Base-by-base conservation (phyloP, 2,113 vertebrate species). In the Beaufortia kweichowensis region DNA sequence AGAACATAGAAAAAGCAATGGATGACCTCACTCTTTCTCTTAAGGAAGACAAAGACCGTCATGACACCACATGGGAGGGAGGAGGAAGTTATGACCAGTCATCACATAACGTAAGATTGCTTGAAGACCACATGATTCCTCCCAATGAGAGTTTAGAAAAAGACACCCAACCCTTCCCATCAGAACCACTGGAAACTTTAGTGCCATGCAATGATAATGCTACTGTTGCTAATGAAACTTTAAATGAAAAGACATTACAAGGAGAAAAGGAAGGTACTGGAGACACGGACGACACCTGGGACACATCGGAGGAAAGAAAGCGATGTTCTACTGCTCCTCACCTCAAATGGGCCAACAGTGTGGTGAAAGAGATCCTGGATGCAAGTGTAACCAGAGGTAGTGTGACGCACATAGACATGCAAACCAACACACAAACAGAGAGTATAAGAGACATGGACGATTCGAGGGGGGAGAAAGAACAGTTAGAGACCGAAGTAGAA, bases 321-420 rank as follows among this genome's bases (percentile, higher is more conserved):
- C 80, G 82, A 3, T 83, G 86, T 66, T 91, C 91, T 53, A 88
- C 90, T 81, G 85, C 89, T 26, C 88, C 91, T 7, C 91, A 92
- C 72, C 82, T 92, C 21, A 91, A 88, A 83, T 92, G 91, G 91
- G 91, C 91, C 73, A 90, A 86, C 75, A 84, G 71, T 23, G 85
- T 92, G 19, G 67, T 92, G 19, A 80, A 63, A 2, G 87, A 90
- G 81, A 90, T 92, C 75, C 77, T 92, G 59, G 91, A 87, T 65
- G 39, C 61, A 71, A 83, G 88, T 75, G 80, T 77, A 81, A 64
- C 14, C 46, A 79, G 84, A 62, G 79, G 73, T 70, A 79, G 64
- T 21, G n/a, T 67, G 26, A 62, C 61, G 56, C 78, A 74, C 48
- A 23, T 31, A 56, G 35, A 21, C 10, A 59, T 9, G 14, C 31